A percentile compares a stretch with the other conserved stretches of the same genome.
Evolutionary conservation across 2,888 invertebrate genomes (phyloP).

Genomic region (Stictocephala bisonia): DNA sequence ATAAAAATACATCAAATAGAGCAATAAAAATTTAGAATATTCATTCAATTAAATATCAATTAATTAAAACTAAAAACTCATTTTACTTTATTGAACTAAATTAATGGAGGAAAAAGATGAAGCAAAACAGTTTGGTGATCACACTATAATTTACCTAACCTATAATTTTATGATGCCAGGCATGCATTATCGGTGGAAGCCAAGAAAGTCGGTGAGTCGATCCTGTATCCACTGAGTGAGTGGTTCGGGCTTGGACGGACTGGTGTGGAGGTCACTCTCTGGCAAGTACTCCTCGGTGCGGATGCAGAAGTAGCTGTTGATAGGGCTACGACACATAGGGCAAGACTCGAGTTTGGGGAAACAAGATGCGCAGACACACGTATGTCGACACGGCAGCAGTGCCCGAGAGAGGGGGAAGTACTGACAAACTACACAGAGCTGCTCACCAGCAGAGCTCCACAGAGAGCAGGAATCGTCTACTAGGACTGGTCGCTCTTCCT

Average conservation of each 20-base stretch:
- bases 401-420: constrained; percentile 81
- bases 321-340: constrained; percentile 87
- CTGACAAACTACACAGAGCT: constrained; percentile 86
- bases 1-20: too few species aligned
- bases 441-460: constrained; percentile 66
- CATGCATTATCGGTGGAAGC: constrained; percentile 72
- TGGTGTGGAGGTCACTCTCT: constrained; percentile 63
- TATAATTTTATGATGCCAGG: neutral
- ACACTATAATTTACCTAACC: neutral
- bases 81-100: neutral
- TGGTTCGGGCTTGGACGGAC: constrained; percentile 64
- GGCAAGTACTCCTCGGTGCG: constrained; percentile 80
- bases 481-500: constrained; percentile 60
- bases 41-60: too few species aligned
- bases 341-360: constrained; percentile 85
- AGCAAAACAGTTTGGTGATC: neutral
- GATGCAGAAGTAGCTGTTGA: constrained; percentile 87
- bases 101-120: neutral
- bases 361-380: constrained; percentile 85
- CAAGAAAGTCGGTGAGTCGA: constrained; percentile 80
- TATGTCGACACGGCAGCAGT: constrained; percentile 85
- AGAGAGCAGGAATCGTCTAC: constrained; percentile 48
- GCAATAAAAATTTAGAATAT: too few species aligned
- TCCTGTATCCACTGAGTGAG: constrained; percentile 67
- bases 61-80: neutral